These are phyloP conservation scores for Eupithecia vulgata DNA, from an alignment of 2,888 invertebrate genomes.

Conservation along the genomic window DNA sequence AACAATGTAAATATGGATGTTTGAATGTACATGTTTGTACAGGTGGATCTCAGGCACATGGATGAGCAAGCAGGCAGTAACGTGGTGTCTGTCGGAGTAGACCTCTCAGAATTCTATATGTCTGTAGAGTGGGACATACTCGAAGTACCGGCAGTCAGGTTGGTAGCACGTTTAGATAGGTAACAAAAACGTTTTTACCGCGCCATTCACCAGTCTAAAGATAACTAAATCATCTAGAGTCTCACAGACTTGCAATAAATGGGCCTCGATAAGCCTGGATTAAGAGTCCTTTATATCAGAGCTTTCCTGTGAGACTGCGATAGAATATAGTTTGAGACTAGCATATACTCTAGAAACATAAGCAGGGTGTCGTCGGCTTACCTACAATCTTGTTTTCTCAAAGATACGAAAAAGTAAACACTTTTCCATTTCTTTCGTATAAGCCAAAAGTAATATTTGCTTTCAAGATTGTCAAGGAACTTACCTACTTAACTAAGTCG, in stretches of 20 bases:
- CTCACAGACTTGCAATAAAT: not conserved
- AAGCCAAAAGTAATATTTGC: conserved; percentile 38
- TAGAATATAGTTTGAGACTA: not conserved
- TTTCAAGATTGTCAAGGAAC: conserved; percentile 33
- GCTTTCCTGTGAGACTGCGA: not conserved
- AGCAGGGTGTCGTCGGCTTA: not conserved
- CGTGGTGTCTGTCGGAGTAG: conserved; percentile 96
- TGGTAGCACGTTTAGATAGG: conserved; percentile 52
- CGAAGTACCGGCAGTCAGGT: conserved; percentile 97
- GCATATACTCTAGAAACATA: not conserved
- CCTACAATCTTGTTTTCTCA: not conserved
- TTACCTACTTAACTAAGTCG: conserved; percentile 31
- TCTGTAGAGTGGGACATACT: conserved; percentile 99
- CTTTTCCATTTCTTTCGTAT: conserved; percentile 23
- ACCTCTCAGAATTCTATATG: conserved; percentile 98
- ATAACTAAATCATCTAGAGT: not conserved
- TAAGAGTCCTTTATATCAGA: conserved; percentile 1
- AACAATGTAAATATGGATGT: conserved; percentile 26
- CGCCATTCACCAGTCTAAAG: not conserved
- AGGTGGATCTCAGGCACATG: conserved; percentile 97
- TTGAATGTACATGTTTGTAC: conserved; percentile 59
- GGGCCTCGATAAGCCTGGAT: conserved; percentile 4
- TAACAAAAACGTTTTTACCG: not conserved
- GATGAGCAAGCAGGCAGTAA: conserved; percentile 95
- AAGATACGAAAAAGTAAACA: conserved; percentile 14